Evolutionary conservation across 2,113 vertebrate species (phyloP).

Genomic region (Amblyopsis rosae): DNA sequence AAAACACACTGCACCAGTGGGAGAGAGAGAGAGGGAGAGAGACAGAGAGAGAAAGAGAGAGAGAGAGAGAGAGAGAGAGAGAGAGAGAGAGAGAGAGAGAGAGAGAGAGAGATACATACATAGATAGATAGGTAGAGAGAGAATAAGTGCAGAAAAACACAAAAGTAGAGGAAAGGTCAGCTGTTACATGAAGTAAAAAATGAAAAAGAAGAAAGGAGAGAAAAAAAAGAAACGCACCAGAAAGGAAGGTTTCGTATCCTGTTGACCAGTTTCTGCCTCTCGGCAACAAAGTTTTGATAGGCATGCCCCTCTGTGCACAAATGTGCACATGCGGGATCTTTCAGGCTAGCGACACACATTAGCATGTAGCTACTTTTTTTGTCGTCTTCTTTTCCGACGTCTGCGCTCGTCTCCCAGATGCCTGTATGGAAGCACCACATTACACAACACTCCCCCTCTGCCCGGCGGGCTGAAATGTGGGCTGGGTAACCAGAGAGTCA

Average conservation of each 20-base stretch:
- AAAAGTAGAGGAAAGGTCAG: slow-evolving; percentile 55
- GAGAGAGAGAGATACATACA: slow-evolving; percentile 5
- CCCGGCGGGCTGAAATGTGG: slow-evolving; percentile 36
- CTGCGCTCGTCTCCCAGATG: too few relatives aligned
- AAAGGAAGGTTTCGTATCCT: slow-evolving; percentile 62
- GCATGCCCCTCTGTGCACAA: neutral
- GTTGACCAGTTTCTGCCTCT: slow-evolving; percentile 57
- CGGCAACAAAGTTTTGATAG: slow-evolving; percentile 42
- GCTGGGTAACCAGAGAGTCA: slow-evolving; percentile 33
- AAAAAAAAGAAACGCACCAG: slow-evolving; percentile 19
- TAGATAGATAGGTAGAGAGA: neutral
- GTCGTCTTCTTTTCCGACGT: too few relatives aligned
- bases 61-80: neutral
- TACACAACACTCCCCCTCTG: slow-evolving; percentile 28
- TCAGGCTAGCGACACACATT: neutral
- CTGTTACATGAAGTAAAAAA: slow-evolving; percentile 23
- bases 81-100: slow-evolving; percentile 6
- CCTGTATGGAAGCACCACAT: neutral
- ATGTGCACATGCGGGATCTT: neutral
- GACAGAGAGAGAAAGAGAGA: slow-evolving; percentile 7
- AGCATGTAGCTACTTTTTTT: neutral
- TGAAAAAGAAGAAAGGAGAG: neutral
- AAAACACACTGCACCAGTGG: slow-evolving; percentile 24
- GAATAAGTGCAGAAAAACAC: slow-evolving; percentile 15
- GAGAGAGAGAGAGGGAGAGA: too few relatives aligned